Conservation (phyloP, 2,113 vertebrate genomes). For the Haemorhous mexicanus region DNA sequence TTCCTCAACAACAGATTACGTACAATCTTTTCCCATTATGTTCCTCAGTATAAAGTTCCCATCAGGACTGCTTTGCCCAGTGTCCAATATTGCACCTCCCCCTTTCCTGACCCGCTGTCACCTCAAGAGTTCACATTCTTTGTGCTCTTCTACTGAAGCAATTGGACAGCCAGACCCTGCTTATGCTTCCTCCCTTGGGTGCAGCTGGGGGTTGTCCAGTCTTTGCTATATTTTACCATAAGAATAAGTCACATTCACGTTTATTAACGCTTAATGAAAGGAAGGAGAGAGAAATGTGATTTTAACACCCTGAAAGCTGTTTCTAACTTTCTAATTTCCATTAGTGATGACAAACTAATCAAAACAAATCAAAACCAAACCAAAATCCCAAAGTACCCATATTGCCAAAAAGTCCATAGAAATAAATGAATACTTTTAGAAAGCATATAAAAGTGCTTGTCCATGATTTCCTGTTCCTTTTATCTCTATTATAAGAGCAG, state of each 20-base stretch:
- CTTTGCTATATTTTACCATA: neutral
- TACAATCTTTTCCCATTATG: neutral
- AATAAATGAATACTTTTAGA: neutral
- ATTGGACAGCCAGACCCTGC: neutral
- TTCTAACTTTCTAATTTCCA: neutral
- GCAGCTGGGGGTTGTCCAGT: fast-evolving
- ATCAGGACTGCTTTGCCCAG: neutral
- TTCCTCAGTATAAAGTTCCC: neutral
- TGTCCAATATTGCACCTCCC: neutral
- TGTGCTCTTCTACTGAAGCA: neutral
- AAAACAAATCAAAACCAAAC: neutral
- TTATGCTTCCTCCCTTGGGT: neutral
- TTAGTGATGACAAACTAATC: neutral
- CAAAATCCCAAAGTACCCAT: neutral
- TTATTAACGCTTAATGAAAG: neutral
- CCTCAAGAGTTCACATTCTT: neutral
- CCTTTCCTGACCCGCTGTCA: neutral
- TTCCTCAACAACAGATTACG: neutral
- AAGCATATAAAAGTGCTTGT: neutral
- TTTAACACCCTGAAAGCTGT: neutral
- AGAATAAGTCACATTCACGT: neutral
- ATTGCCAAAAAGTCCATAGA: neutral
- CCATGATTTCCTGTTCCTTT: fast-evolving
- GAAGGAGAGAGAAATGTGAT: neutral
- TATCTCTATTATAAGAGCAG: neutral